These are phyloP conservation scores for Sphaeridia pumilis DNA, from an alignment of 2,888 invertebrate species.

Conservation along the genomic window DNA sequence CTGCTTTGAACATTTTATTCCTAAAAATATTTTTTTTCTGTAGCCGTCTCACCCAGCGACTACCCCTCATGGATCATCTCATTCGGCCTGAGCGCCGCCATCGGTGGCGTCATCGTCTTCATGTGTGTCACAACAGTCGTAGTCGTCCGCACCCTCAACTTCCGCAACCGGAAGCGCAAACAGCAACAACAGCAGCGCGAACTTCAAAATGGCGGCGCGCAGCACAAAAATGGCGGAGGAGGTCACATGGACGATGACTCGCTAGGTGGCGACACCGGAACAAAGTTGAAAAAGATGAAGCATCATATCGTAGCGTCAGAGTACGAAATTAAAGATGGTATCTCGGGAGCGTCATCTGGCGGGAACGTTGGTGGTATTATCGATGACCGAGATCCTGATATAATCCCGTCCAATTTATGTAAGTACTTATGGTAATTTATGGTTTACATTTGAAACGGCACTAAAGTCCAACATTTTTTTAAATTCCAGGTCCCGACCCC, in stretches of 20 bases:
- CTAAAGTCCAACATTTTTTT: no score
- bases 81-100: constrained; percentile 34
- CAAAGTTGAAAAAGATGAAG: no score
- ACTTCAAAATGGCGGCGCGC: constrained; percentile 6
- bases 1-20: no score
- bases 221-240: constrained; percentile 17
- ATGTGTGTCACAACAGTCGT: constrained; percentile 33
- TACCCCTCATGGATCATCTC: constrained; percentile 35
- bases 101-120: constrained; percentile 34
- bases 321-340: constrained; percentile 32
- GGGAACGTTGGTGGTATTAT: no score
- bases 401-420: constrained; percentile 65
- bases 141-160: constrained; percentile 27
- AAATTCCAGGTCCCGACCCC: constrained; percentile 16
- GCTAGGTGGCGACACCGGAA: background rate
- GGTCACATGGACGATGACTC: constrained; percentile 20
- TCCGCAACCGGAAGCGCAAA: constrained; percentile 29
- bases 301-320: no score
- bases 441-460: background rate
- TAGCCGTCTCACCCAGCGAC: constrained; percentile 32
- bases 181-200: constrained; percentile 20
- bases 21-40: background rate
- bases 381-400: constrained; percentile 58
- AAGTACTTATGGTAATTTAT: constrained; percentile 35
- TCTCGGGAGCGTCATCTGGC: constrained; percentile 34